These are phyloP conservation scores for Thrips palmi DNA, from an alignment of 1,140 invertebrate genomes.

Conservation along the genomic window DNA sequence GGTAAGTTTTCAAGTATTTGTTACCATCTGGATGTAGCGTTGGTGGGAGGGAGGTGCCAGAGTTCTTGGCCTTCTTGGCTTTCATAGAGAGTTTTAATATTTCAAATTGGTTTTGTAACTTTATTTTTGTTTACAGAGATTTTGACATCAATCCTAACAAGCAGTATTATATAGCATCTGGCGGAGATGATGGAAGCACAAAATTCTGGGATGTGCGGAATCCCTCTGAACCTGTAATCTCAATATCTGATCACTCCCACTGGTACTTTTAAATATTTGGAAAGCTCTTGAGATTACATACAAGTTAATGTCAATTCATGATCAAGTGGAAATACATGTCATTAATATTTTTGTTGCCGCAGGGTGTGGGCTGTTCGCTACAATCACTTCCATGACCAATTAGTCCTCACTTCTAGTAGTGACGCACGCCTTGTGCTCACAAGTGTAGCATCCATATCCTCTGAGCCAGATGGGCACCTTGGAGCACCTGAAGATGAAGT, in stretches of 20 bases:
- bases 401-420: conserved; percentile 85
- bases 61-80: background rate
- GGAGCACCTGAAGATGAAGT: conserved; percentile 25
- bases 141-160: conserved; percentile 94
- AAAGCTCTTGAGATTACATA: background rate
- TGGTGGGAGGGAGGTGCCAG: background rate
- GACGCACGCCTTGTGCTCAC: conserved; percentile 81
- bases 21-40: too few relatives aligned
- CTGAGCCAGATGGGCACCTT: conserved; percentile 47
- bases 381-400: conserved; percentile 92
- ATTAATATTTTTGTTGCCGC: conserved; percentile 16
- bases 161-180: conserved; percentile 82
- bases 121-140: conserved; percentile 34
- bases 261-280: conserved; percentile 33
- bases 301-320: background rate
- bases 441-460: conserved; percentile 72
- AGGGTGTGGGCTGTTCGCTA: conserved; percentile 86
- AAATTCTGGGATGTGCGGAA: conserved; percentile 94
- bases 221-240: conserved; percentile 53
- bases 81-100: background rate
- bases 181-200: conserved; percentile 84
- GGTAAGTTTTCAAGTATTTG: conserved; percentile 23
- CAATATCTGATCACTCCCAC: conserved; percentile 80
- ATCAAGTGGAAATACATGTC: background rate
- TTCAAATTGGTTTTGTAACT: background rate